phyloP scores from a whole-genome alignment of 2,113 vertebrate genomes.

The Paramisgurnus dabryanus region DNA sequence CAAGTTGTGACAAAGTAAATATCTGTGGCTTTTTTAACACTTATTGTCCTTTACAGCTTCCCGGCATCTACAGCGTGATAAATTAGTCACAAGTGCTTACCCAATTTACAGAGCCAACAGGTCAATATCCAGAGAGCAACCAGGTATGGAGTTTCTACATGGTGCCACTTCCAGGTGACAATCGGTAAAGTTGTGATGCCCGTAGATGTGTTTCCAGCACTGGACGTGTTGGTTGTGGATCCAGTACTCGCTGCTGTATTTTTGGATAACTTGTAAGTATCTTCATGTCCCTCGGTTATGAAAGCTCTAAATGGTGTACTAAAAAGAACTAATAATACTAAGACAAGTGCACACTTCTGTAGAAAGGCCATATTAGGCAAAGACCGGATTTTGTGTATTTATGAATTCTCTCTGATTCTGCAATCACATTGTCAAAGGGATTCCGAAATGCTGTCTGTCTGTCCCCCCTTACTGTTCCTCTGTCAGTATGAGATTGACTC shows the following conservation, averaged over 20 bases:
- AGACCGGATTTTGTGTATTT: not conserved
- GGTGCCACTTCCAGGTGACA: conserved; percentile 75
- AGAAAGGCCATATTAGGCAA: conserved; percentile 31
- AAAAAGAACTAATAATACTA: conserved; percentile 25
- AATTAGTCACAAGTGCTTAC: conserved; percentile 59
- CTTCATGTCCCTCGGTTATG: not conserved
- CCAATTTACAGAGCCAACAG: conserved; percentile 75
- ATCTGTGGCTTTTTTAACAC: too few relatives aligned
- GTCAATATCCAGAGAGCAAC: conserved; percentile 76
- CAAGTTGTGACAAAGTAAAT: too few relatives aligned
- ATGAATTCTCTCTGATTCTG: conserved; percentile 14
- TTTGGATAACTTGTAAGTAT: not conserved
- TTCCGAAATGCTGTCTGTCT: not conserved
- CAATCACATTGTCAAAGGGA: not conserved
- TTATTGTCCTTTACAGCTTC: too few relatives aligned
- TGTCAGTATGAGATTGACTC: conserved; percentile 20
- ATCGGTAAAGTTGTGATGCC: conserved; percentile 71
- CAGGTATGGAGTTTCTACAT: conserved; percentile 68
- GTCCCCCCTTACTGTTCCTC: not conserved
- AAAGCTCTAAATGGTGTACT: not conserved
- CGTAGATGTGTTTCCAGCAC: conserved; percentile 14
- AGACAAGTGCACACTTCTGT: not conserved
- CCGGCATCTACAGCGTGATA: too few relatives aligned
- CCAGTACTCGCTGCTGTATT: rapidly evolving
- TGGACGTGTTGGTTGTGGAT: not conserved